Base-by-base conservation (phyloP, 2,113 vertebrate species). In the Trematomus loennbergii region DNA sequence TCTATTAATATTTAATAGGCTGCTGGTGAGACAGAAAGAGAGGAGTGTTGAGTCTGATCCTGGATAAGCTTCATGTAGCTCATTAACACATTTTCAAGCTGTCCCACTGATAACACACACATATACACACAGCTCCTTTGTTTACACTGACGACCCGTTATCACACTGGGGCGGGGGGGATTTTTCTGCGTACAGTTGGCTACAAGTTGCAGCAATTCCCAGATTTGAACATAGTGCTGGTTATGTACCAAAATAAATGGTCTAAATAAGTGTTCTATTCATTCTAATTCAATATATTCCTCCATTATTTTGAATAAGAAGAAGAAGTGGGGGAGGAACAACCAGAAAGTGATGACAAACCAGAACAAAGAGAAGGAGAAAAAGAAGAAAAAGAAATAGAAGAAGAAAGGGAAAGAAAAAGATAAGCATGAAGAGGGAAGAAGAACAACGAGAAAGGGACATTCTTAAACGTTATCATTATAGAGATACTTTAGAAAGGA, bases 51-150 rank as follows among this genome's bases (percentile, higher is more conserved):
- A 74, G 65, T 69, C 81, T 53, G 84, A 89, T 87, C 75, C 76
- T 12, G 33, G 20, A 59, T 81, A 33, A 81, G 71, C 73, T 72
- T 68, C 71, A 54, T 67, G 75, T 1, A 48, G 77, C 62, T 87
- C 49, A 75, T 85, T 86, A 83, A 85, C 88, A 90, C 72, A 82
- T 72, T 84, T 69, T 48, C 45, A 80, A 58, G 49, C 49, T 79
- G 90, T 52, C 33, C 80, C 52, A 76, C 73, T 82, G 68, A 88
- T 70, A 17, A 75, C 64, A 67, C 72, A 71, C n/a, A n/a, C n/a
- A n/a, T n/a, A n/a, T n/a, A n/a, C n/a, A n/a, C 45, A 52, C 25
- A 61, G 9, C 18, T 61, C 33, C 36, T 60, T 49, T 49, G 12
- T 49, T 49, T 5, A 16, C 48, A 49, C 33, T 5, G 33, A 5